phyloP scores from a whole-genome alignment of 2,797 vertebrate genomes.

The Adelosebastes latens region DNA sequence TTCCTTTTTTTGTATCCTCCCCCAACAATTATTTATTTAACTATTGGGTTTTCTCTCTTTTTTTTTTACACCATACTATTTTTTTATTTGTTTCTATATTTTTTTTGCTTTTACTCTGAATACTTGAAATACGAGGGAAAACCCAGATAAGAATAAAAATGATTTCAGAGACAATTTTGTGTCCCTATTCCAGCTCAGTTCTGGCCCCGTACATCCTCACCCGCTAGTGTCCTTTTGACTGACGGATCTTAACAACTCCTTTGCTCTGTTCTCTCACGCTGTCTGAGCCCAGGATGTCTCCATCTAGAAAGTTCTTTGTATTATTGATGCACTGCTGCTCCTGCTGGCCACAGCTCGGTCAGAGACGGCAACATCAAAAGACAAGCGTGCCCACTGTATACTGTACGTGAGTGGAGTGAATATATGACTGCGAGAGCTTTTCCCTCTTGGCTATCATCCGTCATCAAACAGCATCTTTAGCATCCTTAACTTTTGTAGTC shows the following conservation, averaged over 20 bases:
- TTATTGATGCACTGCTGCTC: constrained; percentile 65
- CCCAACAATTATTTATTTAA: constrained; percentile 13
- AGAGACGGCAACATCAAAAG: constrained; percentile 46
- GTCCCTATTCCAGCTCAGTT: constrained; percentile 1
- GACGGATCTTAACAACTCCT: constrained; percentile 25
- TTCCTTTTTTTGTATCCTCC: constrained; percentile 20
- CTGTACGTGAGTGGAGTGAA: constrained; percentile 19
- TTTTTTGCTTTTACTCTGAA: not conserved
- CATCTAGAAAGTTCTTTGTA: constrained; percentile 53
- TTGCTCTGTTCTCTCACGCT: constrained; percentile 24
- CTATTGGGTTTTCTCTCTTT: constrained; percentile 9
- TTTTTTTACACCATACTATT: not conserved
- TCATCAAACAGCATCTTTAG: constrained; percentile 39
- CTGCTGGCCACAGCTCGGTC: constrained; percentile 28
- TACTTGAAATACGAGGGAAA: not conserved
- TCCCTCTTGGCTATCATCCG: constrained; percentile 1
- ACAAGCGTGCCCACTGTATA: not conserved
- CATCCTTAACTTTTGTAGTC: not conserved
- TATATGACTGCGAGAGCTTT: not conserved
- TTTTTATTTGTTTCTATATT: not conserved
- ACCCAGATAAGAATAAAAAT: not conserved
- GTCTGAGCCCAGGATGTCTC: constrained; percentile 53
- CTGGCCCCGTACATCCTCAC: not conserved
- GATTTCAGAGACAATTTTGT: not conserved
- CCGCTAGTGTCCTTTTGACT: constrained; percentile 35